These are phyloP conservation scores for Vireo altiloquus DNA, from an alignment of 2,113 vertebrate species.

Conservation along the genomic window DNA sequence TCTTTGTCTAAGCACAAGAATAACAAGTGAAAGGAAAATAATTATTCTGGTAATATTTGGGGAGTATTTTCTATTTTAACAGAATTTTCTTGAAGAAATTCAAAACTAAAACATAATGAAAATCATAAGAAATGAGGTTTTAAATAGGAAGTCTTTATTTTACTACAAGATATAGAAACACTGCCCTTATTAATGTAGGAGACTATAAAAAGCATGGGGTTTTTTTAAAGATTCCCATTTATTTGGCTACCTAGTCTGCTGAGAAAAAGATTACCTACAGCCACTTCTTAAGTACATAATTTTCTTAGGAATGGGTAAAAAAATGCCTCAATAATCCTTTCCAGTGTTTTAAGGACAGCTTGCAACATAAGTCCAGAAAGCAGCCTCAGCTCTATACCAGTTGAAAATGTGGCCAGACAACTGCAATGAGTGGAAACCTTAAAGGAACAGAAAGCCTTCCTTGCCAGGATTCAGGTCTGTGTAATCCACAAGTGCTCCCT, in stretches of 20 bases:
- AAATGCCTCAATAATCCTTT: neutral
- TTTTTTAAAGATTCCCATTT: neutral
- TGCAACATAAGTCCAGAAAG: neutral
- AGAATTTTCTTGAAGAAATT: neutral
- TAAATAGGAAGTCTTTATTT: neutral
- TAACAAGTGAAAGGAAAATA: neutral
- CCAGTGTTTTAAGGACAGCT: neutral
- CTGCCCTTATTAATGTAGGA: neutral
- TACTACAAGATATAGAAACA: neutral
- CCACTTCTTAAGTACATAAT: neutral
- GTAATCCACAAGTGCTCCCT: constrained; percentile 1
- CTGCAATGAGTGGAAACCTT: neutral
- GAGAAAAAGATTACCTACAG: neutral
- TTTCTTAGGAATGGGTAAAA: neutral
- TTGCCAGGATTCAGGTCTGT: neutral
- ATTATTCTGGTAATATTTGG: neutral
- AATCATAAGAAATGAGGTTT: neutral
- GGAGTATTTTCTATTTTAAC: neutral
- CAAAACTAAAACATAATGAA: neutral
- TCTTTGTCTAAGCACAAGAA: neutral
- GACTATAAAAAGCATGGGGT: neutral
- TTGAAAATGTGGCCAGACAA: neutral
- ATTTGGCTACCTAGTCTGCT: neutral
- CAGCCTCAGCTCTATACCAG: neutral
- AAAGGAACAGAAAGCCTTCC: neutral